phyloP scores from a whole-genome alignment of 2,113 vertebrate genomes.

The Corythornis madagascariensis region DNA sequence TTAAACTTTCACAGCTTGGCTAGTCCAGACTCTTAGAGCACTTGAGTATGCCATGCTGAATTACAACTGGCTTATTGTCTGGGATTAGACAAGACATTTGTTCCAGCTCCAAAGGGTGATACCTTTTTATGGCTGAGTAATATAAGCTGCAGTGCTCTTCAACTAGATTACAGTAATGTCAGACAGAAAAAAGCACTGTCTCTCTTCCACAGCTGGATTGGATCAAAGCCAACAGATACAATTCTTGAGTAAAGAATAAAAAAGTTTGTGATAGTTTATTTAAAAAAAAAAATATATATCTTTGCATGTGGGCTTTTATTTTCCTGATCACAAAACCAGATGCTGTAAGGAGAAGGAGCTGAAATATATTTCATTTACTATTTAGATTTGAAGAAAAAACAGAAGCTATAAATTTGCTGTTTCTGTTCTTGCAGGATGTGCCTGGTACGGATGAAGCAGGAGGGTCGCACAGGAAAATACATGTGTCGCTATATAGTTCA shows the following conservation, averaged over 20 bases:
- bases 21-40: not conserved
- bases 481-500: constrained; percentile 96
- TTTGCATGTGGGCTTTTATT: fast-evolving
- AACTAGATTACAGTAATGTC: not conserved
- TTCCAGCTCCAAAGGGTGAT: not conserved
- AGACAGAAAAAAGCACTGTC: not conserved
- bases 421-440: constrained; percentile 87
- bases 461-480: constrained; percentile 93
- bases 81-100: not conserved
- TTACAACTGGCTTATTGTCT: not conserved
- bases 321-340: not conserved
- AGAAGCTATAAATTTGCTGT: not conserved
- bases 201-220: not conserved
- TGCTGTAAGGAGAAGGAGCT: not conserved
- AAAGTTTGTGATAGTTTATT: not conserved
- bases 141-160: not conserved
- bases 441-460: constrained; percentile 95
- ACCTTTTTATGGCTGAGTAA: not conserved
- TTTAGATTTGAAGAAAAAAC: not conserved
- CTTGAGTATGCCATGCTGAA: not conserved
- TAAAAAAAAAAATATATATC: not conserved
- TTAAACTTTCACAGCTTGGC: not conserved
- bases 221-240: not conserved
- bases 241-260: not conserved
- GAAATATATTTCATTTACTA: not conserved